phyloP scores from a whole-genome alignment of 2,797 vertebrate genomes.

The Gymnoscopelus microlampas region DNA sequence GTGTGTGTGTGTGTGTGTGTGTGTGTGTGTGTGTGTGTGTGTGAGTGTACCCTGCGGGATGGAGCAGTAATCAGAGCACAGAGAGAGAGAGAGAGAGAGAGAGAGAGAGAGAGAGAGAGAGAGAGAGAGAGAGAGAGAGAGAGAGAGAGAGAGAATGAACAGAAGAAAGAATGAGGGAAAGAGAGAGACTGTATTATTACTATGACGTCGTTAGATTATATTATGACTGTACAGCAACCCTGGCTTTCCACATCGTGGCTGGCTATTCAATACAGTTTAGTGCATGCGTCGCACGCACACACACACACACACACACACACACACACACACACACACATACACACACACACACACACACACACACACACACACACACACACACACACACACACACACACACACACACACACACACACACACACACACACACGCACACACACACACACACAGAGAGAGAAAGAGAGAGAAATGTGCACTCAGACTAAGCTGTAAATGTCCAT shows the following conservation, averaged over 20 bases:
- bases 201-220: constrained; percentile 54
- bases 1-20: not conserved
- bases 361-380: not conserved
- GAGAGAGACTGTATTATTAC: constrained; percentile 48
- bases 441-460: not conserved
- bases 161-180: not conserved
- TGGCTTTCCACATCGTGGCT: constrained; percentile 16
- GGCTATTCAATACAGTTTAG: constrained; percentile 23
- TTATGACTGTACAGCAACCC: constrained; percentile 48
- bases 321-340: no score
- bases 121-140: constrained; percentile 19
- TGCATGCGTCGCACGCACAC: not conserved
- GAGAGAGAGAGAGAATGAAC: not conserved
- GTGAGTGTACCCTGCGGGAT: constrained; percentile 36
- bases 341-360: not conserved
- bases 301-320: not conserved
- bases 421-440: not conserved
- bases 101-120: constrained; percentile 31
- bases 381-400: not conserved
- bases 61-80: constrained; percentile 52
- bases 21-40: not conserved
- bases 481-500: constrained; percentile 4
- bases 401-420: not conserved
- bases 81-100: constrained; percentile 32
- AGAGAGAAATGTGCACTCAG: not conserved